Conservation (phyloP, 2,113 vertebrate genomes). For the Cairina moschata region DNA sequence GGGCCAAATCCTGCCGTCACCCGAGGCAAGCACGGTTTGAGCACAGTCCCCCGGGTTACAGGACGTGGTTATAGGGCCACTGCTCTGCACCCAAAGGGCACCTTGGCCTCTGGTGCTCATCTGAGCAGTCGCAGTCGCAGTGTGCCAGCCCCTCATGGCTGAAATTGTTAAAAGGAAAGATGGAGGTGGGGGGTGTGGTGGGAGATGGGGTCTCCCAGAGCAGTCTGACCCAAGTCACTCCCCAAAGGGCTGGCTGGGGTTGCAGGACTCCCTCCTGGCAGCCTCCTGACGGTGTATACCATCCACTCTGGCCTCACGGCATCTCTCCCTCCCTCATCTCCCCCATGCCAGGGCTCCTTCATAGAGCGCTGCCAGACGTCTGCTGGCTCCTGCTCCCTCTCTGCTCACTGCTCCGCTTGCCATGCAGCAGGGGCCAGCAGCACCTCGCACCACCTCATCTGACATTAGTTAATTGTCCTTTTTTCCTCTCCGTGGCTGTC, state of each 20-base stretch:
- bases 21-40: not conserved
- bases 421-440: not conserved
- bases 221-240: not conserved
- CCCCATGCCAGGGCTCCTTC: not conserved
- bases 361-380: not conserved
- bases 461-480: not conserved
- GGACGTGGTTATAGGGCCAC: not conserved
- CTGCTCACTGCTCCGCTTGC: not conserved
- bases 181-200: not conserved
- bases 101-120: not conserved
- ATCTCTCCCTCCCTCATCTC: not conserved
- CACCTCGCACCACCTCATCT: not conserved
- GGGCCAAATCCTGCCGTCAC: not conserved
- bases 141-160: not conserved
- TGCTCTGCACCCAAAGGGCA: not conserved
- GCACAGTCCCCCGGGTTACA: not conserved
- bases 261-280: not conserved
- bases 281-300: not conserved
- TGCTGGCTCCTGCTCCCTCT: not conserved
- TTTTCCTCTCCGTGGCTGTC: not conserved
- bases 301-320: not conserved
- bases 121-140: not conserved
- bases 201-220: not conserved
- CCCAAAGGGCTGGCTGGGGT: not conserved
- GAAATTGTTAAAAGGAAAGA: not conserved